Conservation (phyloP, 2,113 vertebrate species). For the Leucosticte australis region DNA sequence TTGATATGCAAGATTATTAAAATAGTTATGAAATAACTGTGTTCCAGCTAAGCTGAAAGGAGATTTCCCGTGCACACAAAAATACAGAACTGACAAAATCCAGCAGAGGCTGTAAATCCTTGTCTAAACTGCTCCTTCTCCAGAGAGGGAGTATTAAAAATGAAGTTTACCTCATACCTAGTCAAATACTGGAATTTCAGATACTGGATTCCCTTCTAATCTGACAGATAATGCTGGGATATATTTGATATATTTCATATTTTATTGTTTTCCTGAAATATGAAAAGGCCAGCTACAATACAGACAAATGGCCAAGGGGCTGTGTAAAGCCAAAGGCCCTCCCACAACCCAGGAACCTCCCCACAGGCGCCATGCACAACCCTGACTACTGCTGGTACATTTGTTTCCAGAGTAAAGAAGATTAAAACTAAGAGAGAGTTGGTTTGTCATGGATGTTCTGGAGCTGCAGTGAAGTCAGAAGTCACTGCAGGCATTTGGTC, state of each 20-base stretch:
- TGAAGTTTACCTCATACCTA: background rate
- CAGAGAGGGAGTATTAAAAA: background rate
- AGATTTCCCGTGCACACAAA: background rate
- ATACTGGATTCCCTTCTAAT: background rate
- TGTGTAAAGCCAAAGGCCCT: background rate
- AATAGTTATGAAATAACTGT: conserved; percentile 25
- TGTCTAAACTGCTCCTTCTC: background rate
- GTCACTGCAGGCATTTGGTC: background rate
- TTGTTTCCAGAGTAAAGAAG: background rate
- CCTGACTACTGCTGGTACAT: background rate
- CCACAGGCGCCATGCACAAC: background rate
- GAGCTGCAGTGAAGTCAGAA: background rate
- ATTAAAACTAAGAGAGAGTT: background rate
- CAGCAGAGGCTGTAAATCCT: background rate
- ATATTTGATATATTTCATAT: background rate
- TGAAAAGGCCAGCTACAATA: background rate
- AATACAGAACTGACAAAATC: background rate
- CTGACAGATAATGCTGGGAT: background rate
- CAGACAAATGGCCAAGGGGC: background rate
- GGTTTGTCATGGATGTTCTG: background rate
- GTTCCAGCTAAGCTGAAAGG: conserved; percentile 17
- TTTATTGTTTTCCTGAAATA: background rate
- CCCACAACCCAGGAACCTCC: background rate
- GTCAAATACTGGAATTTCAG: background rate
- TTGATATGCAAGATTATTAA: conserved; percentile 39